These are phyloP conservation scores for Tragelaphus scriptus DNA, from an alignment of 2,113 vertebrate genomes.

Conservation along the genomic window DNA sequence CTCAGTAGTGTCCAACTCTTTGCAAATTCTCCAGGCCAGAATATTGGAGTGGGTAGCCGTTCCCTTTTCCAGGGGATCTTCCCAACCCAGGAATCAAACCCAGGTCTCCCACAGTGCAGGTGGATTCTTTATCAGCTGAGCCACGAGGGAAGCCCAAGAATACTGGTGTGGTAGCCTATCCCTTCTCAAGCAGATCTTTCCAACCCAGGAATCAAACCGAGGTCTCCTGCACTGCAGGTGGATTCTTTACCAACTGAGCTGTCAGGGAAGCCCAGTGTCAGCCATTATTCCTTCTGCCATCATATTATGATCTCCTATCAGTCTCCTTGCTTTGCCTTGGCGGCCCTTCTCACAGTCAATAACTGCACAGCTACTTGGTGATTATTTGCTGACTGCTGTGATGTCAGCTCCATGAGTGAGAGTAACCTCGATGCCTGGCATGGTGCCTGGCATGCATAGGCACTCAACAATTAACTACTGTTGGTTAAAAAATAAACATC, in stretches of 20 bases:
- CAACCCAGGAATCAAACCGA: background rate
- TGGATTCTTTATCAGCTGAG: background rate
- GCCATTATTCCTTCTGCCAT: background rate
- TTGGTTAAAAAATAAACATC: slow-evolving; percentile 32
- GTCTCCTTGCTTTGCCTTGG: background rate
- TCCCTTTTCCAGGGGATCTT: background rate
- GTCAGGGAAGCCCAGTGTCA: background rate
- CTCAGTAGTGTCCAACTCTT: background rate
- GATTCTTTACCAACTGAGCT: background rate
- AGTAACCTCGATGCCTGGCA: fast-evolving
- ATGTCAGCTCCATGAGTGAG: background rate
- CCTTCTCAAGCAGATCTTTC: background rate
- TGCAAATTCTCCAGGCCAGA: background rate
- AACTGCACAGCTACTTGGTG: background rate
- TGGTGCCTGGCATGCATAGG: background rate
- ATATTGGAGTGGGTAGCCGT: background rate
- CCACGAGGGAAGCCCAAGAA: background rate
- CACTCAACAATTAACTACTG: slow-evolving; percentile 12
- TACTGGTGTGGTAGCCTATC: background rate
- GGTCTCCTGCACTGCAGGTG: background rate
- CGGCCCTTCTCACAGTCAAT: background rate
- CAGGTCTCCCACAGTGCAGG: background rate
- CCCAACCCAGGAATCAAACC: background rate
- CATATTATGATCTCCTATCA: background rate
- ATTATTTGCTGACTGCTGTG: background rate